Base-by-base conservation (phyloP, 1,140 invertebrate species). In the Meloidogyne exigua region DNA sequence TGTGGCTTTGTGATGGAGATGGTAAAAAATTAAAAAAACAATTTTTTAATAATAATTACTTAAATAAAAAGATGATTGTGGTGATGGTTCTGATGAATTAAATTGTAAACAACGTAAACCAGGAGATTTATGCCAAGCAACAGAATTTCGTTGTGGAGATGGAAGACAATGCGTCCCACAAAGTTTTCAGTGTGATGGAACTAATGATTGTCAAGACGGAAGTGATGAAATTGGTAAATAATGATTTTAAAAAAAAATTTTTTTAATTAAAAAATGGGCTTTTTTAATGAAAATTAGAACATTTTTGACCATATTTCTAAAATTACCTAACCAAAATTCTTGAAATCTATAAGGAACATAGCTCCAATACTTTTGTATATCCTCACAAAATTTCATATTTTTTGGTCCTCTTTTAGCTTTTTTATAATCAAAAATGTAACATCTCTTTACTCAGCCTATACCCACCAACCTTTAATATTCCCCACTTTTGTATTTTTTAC, bases 181-280 rank as follows among this genome's bases (percentile, higher is more conserved):
- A 86, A 92, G 91, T 78, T 98, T 93, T 89, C 94, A 97, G 81
- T 98, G 96, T 88, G 96, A 99, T 87, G 90, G 91, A 49, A 91
- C 93, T 81, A 90, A 90, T 71, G 96, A 98, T 88, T 83, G 81
- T 85, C 86, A 89, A 2, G 95, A 97, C 87, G 90, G 91, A 67
- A 93, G 92, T 75, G 96, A 98, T 89, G 87, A 89, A 87, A 82
- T 89, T 71, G 88, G 85, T 66, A 25, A 25, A 18, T 18, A 13
- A 62, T 32, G 2, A 32, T 3, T 3, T 32, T 32, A 3, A 32
- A 32, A 32, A 3, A 3, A 32, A 32, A 32, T 32, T 32, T 32
- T 3, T 3, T 32, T 32, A 10, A 9, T 7, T 64, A 25, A 25
- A 64, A 25, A 64, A 64, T 64, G 2, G 63, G 7, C 63, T 25